Evolutionary conservation across 2,113 vertebrate genomes (phyloP).

Genomic region (Hippocampus comes): DNA sequence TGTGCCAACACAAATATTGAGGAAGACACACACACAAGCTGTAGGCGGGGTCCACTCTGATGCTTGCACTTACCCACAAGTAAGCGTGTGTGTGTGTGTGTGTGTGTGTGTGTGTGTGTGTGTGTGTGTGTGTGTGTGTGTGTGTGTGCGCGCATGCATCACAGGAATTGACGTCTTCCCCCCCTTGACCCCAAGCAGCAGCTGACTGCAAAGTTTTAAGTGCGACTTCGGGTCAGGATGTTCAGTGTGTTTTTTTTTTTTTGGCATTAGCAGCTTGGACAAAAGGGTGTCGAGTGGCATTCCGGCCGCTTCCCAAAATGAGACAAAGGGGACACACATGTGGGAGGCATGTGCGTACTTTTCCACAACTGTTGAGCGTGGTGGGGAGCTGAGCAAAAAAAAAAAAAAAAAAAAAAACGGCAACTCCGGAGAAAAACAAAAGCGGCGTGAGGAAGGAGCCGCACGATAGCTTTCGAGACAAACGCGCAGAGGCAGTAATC

Average conservation of each 20-base stretch:
- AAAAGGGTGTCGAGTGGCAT: not conserved
- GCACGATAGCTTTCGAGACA: slow-evolving; percentile 39
- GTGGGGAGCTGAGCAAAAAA: too few species aligned
- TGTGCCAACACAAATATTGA: not conserved
- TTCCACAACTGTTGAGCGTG: not conserved
- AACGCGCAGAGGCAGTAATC: slow-evolving; percentile 51
- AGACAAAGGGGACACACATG: not conserved
- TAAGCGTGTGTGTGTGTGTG: too few species aligned
- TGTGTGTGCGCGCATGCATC: too few species aligned
- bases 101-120: too few species aligned
- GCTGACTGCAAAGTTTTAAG: slow-evolving; percentile 18
- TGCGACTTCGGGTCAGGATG: slow-evolving; percentile 2
- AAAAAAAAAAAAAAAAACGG: not conserved
- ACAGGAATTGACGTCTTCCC: not conserved
- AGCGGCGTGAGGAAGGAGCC: slow-evolving; percentile 50
- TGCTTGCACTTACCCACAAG: too few species aligned
- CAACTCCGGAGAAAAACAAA: slow-evolving; percentile 24
- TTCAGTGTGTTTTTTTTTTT: slow-evolving; percentile 11
- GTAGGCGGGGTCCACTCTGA: slow-evolving; percentile 27
- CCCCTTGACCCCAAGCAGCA: slow-evolving; percentile 19
- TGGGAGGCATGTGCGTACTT: too few species aligned
- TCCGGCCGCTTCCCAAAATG: not conserved
- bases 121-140: not conserved
- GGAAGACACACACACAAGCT: slow-evolving; percentile 3
- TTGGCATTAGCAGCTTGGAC: not conserved